A percentile compares a stretch with the other conserved stretches of the same genome.
Conservation (phyloP, 2,888 invertebrate genomes). For the Oxyscelio sp. region DNA sequence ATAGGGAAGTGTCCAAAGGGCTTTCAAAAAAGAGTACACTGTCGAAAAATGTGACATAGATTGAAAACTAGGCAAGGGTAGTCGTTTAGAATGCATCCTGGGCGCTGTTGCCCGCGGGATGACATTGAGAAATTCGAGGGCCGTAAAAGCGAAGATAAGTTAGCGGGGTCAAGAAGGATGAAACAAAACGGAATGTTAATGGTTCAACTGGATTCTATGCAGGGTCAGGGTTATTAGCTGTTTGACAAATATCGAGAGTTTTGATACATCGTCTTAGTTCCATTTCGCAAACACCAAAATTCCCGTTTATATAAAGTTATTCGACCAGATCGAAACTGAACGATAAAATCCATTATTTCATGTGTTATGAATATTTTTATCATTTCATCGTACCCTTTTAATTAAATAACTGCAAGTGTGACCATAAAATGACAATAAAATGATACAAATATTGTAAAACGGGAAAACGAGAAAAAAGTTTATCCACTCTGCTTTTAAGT, state of each 20-base stretch:
- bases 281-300: too few species aligned
- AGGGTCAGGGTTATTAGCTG: constrained; percentile 67
- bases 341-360: too few species aligned
- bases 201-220: constrained; percentile 67
- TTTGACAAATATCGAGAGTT: too few species aligned
- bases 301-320: too few species aligned
- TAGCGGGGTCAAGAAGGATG: constrained; percentile 63
- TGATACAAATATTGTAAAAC: not conserved
- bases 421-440: not conserved
- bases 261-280: too few species aligned
- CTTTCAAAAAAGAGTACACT: not conserved
- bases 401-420: not conserved
- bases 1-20: too few species aligned
- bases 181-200: constrained; percentile 73
- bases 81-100: constrained; percentile 61
- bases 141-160: constrained; percentile 73
- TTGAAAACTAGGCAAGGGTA: constrained; percentile 15
- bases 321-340: too few species aligned
- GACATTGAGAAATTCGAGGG: constrained; percentile 71
- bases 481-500: not conserved
- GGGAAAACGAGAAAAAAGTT: not conserved
- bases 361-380: too few species aligned
- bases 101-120: constrained; percentile 28
- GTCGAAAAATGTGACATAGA: constrained; percentile 17
- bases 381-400: not conserved